Percentiles rank a stretch among this genome's conserved stretches.
These are phyloP conservation scores for Mimas tiliae DNA, from an alignment of 2,888 invertebrate genomes.

Conservation along the genomic window DNA sequence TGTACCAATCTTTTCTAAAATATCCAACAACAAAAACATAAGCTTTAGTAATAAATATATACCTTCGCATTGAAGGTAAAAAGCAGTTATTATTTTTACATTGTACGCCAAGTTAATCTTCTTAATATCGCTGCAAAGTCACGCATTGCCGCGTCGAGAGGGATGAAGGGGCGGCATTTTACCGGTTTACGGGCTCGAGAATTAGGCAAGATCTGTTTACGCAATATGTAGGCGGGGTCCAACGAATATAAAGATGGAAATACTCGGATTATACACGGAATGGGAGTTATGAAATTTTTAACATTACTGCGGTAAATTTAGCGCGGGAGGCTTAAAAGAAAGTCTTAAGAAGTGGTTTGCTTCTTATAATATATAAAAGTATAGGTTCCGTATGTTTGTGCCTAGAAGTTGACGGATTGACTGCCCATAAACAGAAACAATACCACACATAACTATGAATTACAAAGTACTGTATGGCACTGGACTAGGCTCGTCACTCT, in stretches of 20 bases:
- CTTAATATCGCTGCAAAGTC: conserved; percentile 43
- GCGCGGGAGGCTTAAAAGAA: neutral
- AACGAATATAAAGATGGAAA: conserved; percentile 27
- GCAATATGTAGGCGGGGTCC: conserved; percentile 32
- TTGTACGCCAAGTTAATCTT: conserved; percentile 41
- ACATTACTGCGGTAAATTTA: neutral
- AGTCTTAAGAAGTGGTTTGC: neutral
- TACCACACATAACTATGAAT: too few species aligned
- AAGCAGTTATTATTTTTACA: conserved; percentile 42
- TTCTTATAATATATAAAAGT: neutral
- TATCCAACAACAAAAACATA: neutral
- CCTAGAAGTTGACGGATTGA: too few species aligned
- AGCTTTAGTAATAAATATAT: too few species aligned
- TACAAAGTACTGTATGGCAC: too few species aligned
- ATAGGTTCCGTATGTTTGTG: too few species aligned
- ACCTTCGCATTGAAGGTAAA: neutral
- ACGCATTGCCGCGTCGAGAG: conserved; percentile 38
- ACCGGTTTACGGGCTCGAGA: conserved; percentile 12
- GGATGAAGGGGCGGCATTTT: neutral
- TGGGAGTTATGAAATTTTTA: conserved; percentile 6
- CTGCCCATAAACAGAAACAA: too few species aligned
- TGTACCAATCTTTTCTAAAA: too few species aligned
- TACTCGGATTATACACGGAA: conserved; percentile 17
- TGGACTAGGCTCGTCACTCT: too few species aligned
- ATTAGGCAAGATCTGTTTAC: conserved; percentile 30